These are phyloP conservation scores for Odocoileus hemionus DNA, from an alignment of 2,113 vertebrate genomes.

Conservation along the genomic window DNA sequence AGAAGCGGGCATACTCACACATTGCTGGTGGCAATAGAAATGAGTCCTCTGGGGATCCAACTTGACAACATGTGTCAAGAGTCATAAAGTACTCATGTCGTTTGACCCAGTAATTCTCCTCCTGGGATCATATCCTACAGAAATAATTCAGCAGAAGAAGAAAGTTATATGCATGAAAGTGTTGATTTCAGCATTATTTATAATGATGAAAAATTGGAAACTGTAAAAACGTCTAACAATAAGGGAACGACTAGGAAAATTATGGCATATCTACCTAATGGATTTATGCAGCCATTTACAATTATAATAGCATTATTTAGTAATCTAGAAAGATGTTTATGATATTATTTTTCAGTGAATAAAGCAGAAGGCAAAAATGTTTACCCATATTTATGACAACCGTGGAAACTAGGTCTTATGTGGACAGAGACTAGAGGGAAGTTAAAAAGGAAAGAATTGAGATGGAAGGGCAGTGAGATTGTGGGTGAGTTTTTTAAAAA, in stretches of 20 bases:
- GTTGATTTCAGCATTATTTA: slow-evolving; percentile 71
- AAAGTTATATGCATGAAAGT: slow-evolving; percentile 57
- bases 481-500: background rate
- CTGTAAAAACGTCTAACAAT: slow-evolving; percentile 67
- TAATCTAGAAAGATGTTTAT: slow-evolving; percentile 50
- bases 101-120: slow-evolving; percentile 67
- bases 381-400: slow-evolving; percentile 6
- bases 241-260: slow-evolving; percentile 40
- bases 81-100: slow-evolving; percentile 55
- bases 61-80: slow-evolving; percentile 52
- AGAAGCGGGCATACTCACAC: background rate
- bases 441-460: background rate
- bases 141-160: slow-evolving; percentile 67
- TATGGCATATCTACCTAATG: slow-evolving; percentile 45
- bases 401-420: background rate
- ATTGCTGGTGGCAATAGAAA: background rate
- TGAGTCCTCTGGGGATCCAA: slow-evolving; percentile 32
- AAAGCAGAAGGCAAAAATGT: background rate
- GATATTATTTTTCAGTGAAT: slow-evolving; percentile 37
- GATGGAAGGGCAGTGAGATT: background rate
- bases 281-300: slow-evolving; percentile 62
- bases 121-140: slow-evolving; percentile 49
- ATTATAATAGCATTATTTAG: slow-evolving; percentile 60
- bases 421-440: background rate
- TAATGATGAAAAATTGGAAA: slow-evolving; percentile 69